Evolutionary conservation across 1,140 invertebrate genomes (phyloP).

Genomic region (Rhyacophila brunnea): DNA sequence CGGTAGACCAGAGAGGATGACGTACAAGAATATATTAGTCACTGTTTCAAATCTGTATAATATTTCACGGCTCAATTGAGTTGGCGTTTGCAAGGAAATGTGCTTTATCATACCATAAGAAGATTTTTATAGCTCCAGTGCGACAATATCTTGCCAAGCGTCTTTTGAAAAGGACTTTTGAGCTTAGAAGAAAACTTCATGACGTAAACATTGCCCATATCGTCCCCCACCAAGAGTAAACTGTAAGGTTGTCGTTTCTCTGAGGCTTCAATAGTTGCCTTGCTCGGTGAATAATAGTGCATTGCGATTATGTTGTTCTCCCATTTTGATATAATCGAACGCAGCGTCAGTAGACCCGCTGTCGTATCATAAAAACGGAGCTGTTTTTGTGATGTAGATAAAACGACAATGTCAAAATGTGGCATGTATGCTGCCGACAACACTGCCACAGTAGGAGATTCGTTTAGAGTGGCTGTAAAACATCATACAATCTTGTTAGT

Average conservation of each 20-base stretch:
- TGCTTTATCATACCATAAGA: conserved; percentile 50
- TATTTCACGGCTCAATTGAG: too few species aligned
- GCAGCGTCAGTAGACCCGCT: conserved; percentile 65
- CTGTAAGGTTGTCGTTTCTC: conserved; percentile 30
- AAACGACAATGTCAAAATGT: conserved; percentile 67
- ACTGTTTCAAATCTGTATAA: too few species aligned
- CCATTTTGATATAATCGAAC: conserved; percentile 59
- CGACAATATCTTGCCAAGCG: conserved; percentile 56
- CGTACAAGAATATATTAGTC: too few species aligned
- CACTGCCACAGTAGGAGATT: conserved; percentile 46
- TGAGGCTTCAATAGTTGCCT: conserved; percentile 35
- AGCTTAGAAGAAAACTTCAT: conserved; percentile 58
- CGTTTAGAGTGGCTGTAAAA: conserved; percentile 58
- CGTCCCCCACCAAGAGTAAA: conserved; percentile 65
- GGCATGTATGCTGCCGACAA: conserved; percentile 67
- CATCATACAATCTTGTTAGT: too few species aligned
- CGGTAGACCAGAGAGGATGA: too few species aligned
- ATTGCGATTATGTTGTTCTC: conserved; percentile 58
- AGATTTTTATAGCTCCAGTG: conserved; percentile 58
- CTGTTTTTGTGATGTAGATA: conserved; percentile 66
- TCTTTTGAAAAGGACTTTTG: conserved; percentile 65
- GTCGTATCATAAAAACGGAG: conserved; percentile 71
- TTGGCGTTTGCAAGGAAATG: too few species aligned
- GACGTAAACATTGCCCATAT: conserved; percentile 62
- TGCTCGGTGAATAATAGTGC: conserved; percentile 53